A percentile compares a stretch with the other conserved stretches of the same genome.
Conservation (phyloP, 2,888 invertebrate genomes). For the Salticus scenicus region DNA sequence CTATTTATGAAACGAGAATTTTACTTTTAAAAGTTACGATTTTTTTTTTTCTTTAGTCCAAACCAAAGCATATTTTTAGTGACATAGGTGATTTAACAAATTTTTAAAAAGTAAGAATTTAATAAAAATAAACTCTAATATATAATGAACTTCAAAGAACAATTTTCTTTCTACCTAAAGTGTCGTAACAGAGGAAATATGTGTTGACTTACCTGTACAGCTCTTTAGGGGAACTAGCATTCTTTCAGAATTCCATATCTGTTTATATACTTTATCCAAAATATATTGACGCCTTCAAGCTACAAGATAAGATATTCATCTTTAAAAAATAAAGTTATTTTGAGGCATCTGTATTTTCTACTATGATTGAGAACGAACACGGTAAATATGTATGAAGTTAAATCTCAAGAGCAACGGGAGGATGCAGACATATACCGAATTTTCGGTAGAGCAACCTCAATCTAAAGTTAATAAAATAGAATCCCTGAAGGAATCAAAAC, state of each 20-base stretch:
- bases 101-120: too few relatives aligned
- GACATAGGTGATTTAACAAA: too few relatives aligned
- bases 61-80: too few relatives aligned
- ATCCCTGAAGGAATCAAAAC: too few relatives aligned
- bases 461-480: neutral
- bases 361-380: neutral
- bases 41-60: too few relatives aligned
- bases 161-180: too few relatives aligned
- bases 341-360: neutral
- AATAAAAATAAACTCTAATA: too few relatives aligned
- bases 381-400: slow-evolving; percentile 3
- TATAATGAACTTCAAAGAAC: too few relatives aligned
- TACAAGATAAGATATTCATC: too few relatives aligned
- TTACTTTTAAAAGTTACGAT: too few relatives aligned
- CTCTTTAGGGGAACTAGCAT: neutral
- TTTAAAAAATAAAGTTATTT: neutral
- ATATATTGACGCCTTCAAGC: neutral
- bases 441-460: neutral
- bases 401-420: neutral
- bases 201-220: neutral
- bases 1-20: too few relatives aligned
- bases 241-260: neutral
- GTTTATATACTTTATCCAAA: neutral
- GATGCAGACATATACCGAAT: neutral
- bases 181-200: too few relatives aligned